Base-by-base conservation (phyloP, 1,140 invertebrate genomes). In the Trachymyrmex cornetzi region DNA sequence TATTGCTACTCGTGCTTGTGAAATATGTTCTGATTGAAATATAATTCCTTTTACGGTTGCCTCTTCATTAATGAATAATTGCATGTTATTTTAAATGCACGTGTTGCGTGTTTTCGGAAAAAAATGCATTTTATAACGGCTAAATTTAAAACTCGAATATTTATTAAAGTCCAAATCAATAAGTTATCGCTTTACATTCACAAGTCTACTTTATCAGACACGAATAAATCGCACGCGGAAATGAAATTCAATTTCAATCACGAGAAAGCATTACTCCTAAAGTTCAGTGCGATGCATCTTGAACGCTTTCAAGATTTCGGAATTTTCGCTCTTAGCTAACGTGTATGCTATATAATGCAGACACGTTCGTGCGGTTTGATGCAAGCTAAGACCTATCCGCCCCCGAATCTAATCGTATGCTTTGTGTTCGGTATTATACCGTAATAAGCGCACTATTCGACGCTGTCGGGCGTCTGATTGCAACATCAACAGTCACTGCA, bases 401-500 rank as follows among this genome's bases (percentile, higher is more conserved):
- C 9, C 16, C n/a, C 34, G 22, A 77, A 63, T 77, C 34, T 61
- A 77, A 61, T 77, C 38, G 38, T 19, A 48, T 48, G 34, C 75
- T 77, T 77, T 44, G 22, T 77, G 7, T 24, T 14, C 3, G 57
- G 24, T 64, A 34, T 77, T 63, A 77, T 44, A 63, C 16, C 24
- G 16, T 77, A 48, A 64, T 77, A 77, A 66, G 77, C 11, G 44
- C 38, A 38, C 27, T 53, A 66, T 67, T 79, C 61, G 24, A 79
- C 19, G n/a, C 38, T 67, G 27, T 22, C n/a, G 38, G 3, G 44
- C n/a, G n/a, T 79, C 57, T 55, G 77, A 80, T 80, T 69, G 30
- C 53, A 57, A 55, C 48, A 55, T 80, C 77, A 69, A 57, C 63
- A 69, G 74, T 16, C 57, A 48, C 38, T 34, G 57, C 30, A 9